Percentiles rank a stretch among this genome's conserved stretches.
These are phyloP conservation scores for Garra rufa DNA, from an alignment of 2,113 vertebrate species.

Conservation along the genomic window DNA sequence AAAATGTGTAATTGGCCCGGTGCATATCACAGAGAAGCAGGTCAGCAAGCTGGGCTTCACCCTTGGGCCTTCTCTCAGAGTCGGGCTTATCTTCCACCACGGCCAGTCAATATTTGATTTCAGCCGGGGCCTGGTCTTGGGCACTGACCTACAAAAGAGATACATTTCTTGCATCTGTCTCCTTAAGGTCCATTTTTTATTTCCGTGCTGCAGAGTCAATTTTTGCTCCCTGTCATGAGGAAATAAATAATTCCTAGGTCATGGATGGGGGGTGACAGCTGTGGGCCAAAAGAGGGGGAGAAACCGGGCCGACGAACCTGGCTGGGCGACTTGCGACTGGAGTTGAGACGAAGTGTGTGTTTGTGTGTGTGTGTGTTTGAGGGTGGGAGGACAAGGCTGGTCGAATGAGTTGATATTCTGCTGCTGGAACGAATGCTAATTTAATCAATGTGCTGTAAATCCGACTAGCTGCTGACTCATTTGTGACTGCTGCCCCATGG, in stretches of 20 bases:
- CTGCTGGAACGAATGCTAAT: conserved; percentile 91
- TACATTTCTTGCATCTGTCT: conserved; percentile 48
- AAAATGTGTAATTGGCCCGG: conserved; percentile 65
- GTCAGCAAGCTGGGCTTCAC: conserved; percentile 40
- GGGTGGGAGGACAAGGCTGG: conserved; percentile 34
- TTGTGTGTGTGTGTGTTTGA: conserved; percentile 46
- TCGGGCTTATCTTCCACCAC: conserved; percentile 24
- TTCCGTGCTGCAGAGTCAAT: conserved; percentile 52
- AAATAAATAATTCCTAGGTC: conserved; percentile 82
- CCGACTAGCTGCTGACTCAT: conserved; percentile 87
- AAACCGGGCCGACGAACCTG: background rate
- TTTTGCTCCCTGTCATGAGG: conserved; percentile 57
- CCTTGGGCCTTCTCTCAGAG: conserved; percentile 46
- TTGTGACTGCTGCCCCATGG: conserved; percentile 78
- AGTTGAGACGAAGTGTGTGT: conserved; percentile 50
- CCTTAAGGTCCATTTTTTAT: conserved; percentile 56
- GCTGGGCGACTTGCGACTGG: conserved; percentile 17
- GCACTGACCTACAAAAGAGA: conserved; percentile 57
- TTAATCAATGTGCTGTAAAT: conserved; percentile 92
- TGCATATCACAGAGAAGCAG: conserved; percentile 56
- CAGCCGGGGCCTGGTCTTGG: conserved; percentile 38
- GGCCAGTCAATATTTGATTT: conserved; percentile 61
- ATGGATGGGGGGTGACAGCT: conserved; percentile 47
- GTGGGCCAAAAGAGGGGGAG: background rate
- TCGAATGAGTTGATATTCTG: conserved; percentile 70